Evolutionary conservation across 2,797 vertebrate species (phyloP), one percentile per base, ranked within the genome.

Genomic region (Cryptoprocta ferox): DNA sequence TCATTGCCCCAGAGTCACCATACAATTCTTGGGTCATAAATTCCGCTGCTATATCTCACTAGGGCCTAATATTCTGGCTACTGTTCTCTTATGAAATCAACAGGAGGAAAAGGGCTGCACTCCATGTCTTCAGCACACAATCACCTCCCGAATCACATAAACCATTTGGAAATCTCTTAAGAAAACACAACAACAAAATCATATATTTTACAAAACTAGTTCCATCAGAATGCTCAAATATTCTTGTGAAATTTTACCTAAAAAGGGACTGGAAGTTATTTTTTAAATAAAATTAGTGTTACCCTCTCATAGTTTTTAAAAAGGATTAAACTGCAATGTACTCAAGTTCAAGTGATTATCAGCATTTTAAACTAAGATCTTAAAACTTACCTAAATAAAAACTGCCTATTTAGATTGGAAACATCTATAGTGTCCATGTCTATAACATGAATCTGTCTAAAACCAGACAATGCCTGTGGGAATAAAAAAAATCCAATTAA

Each of bases 371-470:
- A 83, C 24, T 0, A 0, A 80, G 45, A 96, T 75, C 97, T 71
- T 48, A 82, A 24, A 94, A 98, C 99, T 98, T 98, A 99, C 99
- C 99, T 99, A 98, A 99, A 99, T 66, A 99, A 99, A 98, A 99
- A 99, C 95, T 99, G 99, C 88, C 99, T 99, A 98, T 99, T 99
- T 91, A 99, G 99, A 98, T 99, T 99, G 92, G 99, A 99, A 96
- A 99, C 98, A 94, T 99, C 99, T 97, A 99, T 99, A 65, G 99
- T 99, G 97, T 99, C 99, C 99, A 99, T 99, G 98, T 99, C 99
- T 97, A 99, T 99, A 42, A 99, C 99, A 95, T 99, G 99, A 98
- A 99, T 99, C 94, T 99, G 99, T 70, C 99, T 99, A 98, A 99
- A 99, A 89, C 99, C 99, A 79, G 99, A 99, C 94, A 99, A 98